phyloP scores from a whole-genome alignment of 1,140 invertebrate genomes.

The Parapsyche elsis region DNA sequence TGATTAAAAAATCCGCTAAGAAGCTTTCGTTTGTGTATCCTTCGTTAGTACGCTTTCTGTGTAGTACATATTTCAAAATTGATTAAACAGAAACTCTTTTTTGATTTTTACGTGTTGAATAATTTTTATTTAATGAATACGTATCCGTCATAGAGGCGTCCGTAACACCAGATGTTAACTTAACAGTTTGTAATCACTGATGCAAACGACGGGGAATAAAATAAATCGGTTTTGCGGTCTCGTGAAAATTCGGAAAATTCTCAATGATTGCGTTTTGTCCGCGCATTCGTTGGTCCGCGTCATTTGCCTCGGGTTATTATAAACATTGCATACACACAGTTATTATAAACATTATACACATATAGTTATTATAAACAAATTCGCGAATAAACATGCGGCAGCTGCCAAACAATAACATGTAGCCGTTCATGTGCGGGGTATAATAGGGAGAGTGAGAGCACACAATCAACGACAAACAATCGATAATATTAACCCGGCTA shows the following conservation, averaged over 20 bases:
- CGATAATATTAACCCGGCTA: background rate
- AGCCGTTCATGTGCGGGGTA: constrained; percentile 3
- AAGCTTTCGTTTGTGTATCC: too few relatives aligned
- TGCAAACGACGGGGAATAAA: too few relatives aligned
- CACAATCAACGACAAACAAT: constrained; percentile 43
- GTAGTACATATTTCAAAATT: too few relatives aligned
- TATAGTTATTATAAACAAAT: constrained; percentile 45
- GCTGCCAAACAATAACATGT: constrained; percentile 46
- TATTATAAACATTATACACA: constrained; percentile 40
- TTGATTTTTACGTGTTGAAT: background rate
- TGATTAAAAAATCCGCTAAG: too few relatives aligned
- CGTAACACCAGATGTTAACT: background rate
- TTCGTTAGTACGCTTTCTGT: too few relatives aligned
- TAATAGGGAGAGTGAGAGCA: background rate
- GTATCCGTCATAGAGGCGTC: background rate
- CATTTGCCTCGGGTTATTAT: constrained; percentile 7
- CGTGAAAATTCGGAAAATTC: background rate
- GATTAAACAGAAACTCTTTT: too few relatives aligned
- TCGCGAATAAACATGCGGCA: constrained; percentile 43
- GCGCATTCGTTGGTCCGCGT: background rate
- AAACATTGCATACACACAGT: constrained; percentile 15
- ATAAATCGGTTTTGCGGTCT: too few relatives aligned
- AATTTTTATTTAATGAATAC: background rate
- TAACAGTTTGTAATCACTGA: background rate
- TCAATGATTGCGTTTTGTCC: background rate